Conservation (phyloP, 2,888 invertebrate genomes). For the Megalurothrips usitatus region DNA sequence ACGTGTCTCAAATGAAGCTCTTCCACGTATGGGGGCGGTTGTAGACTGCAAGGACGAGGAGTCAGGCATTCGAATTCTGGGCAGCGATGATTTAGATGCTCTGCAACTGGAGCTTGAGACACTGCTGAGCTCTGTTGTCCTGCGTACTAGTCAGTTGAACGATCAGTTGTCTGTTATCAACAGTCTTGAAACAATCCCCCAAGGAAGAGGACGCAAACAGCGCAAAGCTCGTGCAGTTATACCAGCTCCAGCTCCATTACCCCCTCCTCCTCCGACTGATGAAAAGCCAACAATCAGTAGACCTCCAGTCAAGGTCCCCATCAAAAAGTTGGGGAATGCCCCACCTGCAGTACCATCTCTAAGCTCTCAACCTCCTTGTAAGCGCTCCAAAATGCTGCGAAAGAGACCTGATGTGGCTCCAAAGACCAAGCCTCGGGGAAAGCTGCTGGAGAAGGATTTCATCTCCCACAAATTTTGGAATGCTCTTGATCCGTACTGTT, state of each 20-base stretch:
- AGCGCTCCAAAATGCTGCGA: slow-evolving; percentile 4
- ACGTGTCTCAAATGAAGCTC: neutral
- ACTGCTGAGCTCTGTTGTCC: slow-evolving; percentile 74
- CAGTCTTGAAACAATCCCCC: slow-evolving; percentile 36
- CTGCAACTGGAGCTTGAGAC: slow-evolving; percentile 84
- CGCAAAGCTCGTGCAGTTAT: neutral
- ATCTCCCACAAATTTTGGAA: neutral
- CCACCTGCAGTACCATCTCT: neutral
- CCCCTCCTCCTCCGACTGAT: neutral
- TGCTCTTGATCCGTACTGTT: slow-evolving; percentile 1
- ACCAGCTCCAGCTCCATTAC: neutral
- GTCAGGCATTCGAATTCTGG: slow-evolving; percentile 67
- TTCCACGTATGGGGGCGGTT: neutral
- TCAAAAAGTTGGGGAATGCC: neutral
- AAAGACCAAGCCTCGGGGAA: neutral
- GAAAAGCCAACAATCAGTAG: neutral
- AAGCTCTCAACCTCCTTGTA: neutral
- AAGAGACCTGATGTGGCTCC: neutral
- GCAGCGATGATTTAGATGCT: slow-evolving; percentile 74
- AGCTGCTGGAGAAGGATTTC: slow-evolving; percentile 1
- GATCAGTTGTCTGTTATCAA: slow-evolving; percentile 54
- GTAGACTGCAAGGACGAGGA: slow-evolving; percentile 46
- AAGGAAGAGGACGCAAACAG: neutral
- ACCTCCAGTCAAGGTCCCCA: neutral
- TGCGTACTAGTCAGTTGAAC: slow-evolving; percentile 72